A percentile compares a stretch with the other conserved stretches of the same genome.
phyloP scores from a whole-genome alignment of 2,113 vertebrate genomes.

The Phrynocephalus versicolor region DNA sequence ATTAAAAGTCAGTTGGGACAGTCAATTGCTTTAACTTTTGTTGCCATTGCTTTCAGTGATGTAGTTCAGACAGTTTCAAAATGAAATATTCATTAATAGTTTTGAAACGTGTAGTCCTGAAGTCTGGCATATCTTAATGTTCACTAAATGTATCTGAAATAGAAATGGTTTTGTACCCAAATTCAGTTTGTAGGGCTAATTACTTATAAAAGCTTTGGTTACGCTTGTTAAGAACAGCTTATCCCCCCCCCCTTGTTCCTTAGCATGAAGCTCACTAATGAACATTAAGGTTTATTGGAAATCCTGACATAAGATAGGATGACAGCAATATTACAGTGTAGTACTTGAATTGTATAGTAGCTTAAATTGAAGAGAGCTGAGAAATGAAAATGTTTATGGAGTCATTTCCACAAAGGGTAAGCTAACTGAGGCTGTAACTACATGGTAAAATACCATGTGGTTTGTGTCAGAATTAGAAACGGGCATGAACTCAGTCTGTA shows the following conservation, averaged over 20 bases:
- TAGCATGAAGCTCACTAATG: constrained; percentile 38
- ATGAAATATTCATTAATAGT: constrained; percentile 67
- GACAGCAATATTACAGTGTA: background rate
- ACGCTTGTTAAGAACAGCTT: constrained; percentile 51
- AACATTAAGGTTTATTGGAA: constrained; percentile 44
- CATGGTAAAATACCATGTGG: no score
- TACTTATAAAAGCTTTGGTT: constrained; percentile 61
- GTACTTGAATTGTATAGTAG: background rate
- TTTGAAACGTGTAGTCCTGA: constrained; percentile 53
- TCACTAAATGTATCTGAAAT: constrained; percentile 49
- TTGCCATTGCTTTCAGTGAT: constrained; percentile 55
- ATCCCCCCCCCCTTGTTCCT: constrained; percentile 15
- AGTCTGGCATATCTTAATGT: constrained; percentile 44
- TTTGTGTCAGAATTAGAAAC: no score
- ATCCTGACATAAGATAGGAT: constrained; percentile 7
- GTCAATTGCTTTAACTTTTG: background rate
- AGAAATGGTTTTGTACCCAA: constrained; percentile 47
- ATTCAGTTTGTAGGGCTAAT: constrained; percentile 58
- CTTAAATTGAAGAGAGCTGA: background rate
- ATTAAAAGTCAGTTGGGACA: constrained; percentile 41
- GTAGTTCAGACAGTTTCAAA: constrained; percentile 41
- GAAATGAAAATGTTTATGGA: background rate
- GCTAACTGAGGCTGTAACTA: no score
- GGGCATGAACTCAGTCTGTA: no score
- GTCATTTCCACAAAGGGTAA: background rate